Conservation (phyloP, 2,113 vertebrate species). For the Ageneiosus marmoratus region DNA sequence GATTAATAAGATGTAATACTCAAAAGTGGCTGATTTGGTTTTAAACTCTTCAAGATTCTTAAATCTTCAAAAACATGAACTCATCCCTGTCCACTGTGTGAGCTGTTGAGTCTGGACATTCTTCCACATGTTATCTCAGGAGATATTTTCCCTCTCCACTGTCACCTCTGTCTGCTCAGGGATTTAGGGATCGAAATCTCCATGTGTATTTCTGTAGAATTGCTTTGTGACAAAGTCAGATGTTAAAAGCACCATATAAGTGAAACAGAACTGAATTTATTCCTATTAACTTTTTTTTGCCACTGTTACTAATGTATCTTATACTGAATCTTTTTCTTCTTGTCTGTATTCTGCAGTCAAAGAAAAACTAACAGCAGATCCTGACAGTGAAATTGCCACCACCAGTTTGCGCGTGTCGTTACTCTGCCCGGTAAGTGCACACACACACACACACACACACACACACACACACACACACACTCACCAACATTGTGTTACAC, state of each 20-base stretch:
- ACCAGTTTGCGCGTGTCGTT: conserved; percentile 96
- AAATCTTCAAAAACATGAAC: neutral
- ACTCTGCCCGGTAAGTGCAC: conserved; percentile 91
- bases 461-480: conserved; percentile 6
- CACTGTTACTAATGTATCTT: neutral
- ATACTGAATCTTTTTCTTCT: neutral
- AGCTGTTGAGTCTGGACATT: neutral
- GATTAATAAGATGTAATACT: neutral
- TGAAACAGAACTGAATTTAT: neutral
- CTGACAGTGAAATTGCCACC: conserved; percentile 99
- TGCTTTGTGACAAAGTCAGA: neutral
- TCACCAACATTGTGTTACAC: neutral
- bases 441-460: conserved; percentile 16
- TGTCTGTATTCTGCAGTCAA: conserved; percentile 79
- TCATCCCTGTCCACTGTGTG: neutral
- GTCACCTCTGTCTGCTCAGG: too few species aligned
- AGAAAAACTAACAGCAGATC: conserved; percentile 96
- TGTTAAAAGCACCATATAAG: neutral
- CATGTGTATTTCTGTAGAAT: neutral
- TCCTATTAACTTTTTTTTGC: neutral
- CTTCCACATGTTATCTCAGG: neutral
- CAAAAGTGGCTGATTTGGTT: neutral
- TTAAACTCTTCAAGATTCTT: neutral
- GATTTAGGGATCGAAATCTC: neutral
- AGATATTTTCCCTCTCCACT: neutral